phyloP scores from a whole-genome alignment of 2,888 invertebrate species.

The Drosophila mercatorum region DNA sequence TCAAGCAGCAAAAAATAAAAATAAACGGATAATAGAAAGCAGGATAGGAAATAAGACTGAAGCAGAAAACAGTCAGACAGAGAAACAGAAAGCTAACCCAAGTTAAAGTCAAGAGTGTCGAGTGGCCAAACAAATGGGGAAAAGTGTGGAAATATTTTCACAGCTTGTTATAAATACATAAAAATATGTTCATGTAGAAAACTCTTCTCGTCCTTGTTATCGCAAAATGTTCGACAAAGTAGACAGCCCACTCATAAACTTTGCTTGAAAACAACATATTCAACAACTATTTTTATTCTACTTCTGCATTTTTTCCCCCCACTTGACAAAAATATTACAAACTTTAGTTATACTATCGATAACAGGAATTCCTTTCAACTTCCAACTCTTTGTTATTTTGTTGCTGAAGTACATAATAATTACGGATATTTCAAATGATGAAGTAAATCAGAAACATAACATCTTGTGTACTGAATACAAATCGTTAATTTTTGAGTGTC shows the following conservation, averaged over 20 bases:
- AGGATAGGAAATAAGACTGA: slow-evolving; percentile 1
- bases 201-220: slow-evolving; percentile 10
- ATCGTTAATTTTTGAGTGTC: neutral
- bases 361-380: slow-evolving; percentile 1
- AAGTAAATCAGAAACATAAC: neutral
- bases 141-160: slow-evolving; percentile 65
- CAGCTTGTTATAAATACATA: slow-evolving; percentile 65
- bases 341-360: slow-evolving; percentile 23
- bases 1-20: slow-evolving; percentile 4
- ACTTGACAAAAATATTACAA: neutral
- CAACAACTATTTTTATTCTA: slow-evolving; percentile 9
- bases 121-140: slow-evolving; percentile 47
- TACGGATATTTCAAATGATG: neutral
- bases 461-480: neutral
- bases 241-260: slow-evolving; percentile 58
- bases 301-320: slow-evolving; percentile 14
- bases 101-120: slow-evolving; percentile 38
- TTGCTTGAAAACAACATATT: slow-evolving; percentile 39
- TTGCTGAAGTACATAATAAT: neutral
- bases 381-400: neutral
- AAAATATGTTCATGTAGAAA: slow-evolving; percentile 37
- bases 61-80: slow-evolving; percentile 15
- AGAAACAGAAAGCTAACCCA: slow-evolving; percentile 25
- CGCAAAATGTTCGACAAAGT: slow-evolving; percentile 29
- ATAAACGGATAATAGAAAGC: neutral